Evolutionary conservation across 2,113 vertebrate genomes (phyloP).

Genomic region (Mungos mungo): DNA sequence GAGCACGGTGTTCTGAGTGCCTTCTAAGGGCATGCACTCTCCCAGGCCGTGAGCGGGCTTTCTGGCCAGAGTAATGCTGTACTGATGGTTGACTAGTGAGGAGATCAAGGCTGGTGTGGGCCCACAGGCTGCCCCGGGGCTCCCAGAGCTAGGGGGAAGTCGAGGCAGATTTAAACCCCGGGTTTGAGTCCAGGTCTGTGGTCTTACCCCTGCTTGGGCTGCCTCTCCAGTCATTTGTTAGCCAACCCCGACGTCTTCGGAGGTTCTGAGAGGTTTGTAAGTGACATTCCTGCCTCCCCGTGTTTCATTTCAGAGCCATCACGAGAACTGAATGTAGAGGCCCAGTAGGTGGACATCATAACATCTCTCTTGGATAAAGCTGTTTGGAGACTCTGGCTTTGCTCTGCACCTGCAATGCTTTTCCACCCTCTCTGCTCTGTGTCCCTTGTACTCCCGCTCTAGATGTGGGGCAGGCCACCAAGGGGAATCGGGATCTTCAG

Average conservation of each 20-base stretch:
- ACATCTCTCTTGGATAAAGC: background rate
- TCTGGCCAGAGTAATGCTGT: background rate
- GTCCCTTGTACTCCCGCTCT: rapidly evolving
- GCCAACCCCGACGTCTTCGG: background rate
- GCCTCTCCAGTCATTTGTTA: background rate
- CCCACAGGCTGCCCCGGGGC: background rate
- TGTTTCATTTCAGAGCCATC: background rate
- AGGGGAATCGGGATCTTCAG: no score
- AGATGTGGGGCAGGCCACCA: rapidly evolving
- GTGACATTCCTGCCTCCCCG: background rate
- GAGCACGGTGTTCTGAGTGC: background rate
- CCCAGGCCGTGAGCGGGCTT: rapidly evolving
- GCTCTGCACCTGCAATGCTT: no score
- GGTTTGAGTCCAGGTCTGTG: no score
- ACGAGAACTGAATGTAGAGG: background rate
- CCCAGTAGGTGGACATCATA: background rate
- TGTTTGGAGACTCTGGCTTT: background rate
- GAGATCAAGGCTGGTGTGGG: background rate
- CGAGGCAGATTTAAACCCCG: background rate
- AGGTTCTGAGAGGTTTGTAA: background rate
- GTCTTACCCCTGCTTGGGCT: background rate
- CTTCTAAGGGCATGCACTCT: rapidly evolving
- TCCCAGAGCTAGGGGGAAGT: background rate
- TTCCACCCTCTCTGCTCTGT: background rate
- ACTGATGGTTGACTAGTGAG: background rate